phyloP scores from a whole-genome alignment of 1,140 invertebrate species.

The Platyscapa corneri region DNA sequence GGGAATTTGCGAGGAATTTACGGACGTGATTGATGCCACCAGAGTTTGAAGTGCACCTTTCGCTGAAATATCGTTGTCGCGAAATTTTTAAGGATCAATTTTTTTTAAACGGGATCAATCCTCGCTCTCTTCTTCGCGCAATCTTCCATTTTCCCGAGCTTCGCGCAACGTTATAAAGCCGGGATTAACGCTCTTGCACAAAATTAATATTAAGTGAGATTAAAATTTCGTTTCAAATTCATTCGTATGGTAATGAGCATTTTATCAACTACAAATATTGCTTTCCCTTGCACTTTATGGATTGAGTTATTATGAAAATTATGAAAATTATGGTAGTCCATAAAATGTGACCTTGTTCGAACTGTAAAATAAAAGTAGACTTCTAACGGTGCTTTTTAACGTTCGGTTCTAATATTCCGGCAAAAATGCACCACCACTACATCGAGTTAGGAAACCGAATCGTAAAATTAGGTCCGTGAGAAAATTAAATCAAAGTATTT shows the following conservation, averaged over 20 bases:
- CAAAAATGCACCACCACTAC: neutral
- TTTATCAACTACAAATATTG: neutral
- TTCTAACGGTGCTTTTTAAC: neutral
- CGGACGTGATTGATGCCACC: neutral
- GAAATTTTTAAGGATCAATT: neutral
- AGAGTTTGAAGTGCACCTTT: neutral
- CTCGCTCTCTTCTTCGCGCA: neutral
- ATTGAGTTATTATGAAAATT: constrained; percentile 14
- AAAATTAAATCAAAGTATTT: neutral
- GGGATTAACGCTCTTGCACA: neutral
- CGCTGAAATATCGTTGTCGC: neutral
- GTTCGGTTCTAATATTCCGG: neutral
- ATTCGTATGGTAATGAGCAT: neutral
- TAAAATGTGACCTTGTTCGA: neutral
- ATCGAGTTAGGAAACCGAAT: neutral
- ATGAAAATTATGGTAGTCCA: neutral
- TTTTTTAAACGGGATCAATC: neutral
- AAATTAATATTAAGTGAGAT: neutral
- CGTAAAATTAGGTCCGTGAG: neutral
- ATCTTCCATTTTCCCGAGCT: neutral
- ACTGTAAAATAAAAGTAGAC: neutral
- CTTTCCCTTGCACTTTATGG: neutral
- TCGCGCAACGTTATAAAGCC: too few species aligned
- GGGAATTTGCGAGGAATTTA: neutral
- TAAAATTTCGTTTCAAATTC: neutral